Evolutionary conservation across 2,888 invertebrate species (phyloP), one percentile per base, ranked within the genome.

Genomic region (Cantharis rufa): DNA sequence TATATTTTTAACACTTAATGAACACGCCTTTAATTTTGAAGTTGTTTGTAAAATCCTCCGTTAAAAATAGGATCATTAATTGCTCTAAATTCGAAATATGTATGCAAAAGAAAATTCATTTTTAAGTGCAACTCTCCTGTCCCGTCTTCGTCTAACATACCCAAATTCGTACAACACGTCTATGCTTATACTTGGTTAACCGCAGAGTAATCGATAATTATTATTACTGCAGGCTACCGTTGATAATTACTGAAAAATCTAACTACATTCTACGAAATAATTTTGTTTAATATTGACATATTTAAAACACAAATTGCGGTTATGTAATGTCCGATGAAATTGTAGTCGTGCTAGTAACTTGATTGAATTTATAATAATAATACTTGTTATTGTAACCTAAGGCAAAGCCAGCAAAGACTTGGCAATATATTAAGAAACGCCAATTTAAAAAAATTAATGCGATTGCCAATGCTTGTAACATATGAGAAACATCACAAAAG

Each of bases 1-100:
- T 48, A 28, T 72, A 66, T 72, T 72, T 72, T 66, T 66, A 72
- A 72, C 64, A n/a, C 32, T 64, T 72, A 72, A 72, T 64, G 74
- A 74, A 69, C 63, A 63, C 18, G 11, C n/a, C 27, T 62, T 62
- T 62, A 69, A 69, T 68, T 72, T 63, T 72, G 48, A 48, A 62
- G 28, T 28, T 62, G 71, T 68, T 66, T 68, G 66, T 61, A 18
- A 72, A 72, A 32, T 24, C 24, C 21, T 18, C 10, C n/a, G 18
- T 28, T 68, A 32, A 68, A 68, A 68, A 72, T 68, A 68, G 48
- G 48, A 48, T 48, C 15, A 63, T 27, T 68, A 66, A 63, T 66
- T 48, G 72, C 21, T 32, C 68, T 16, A 66, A 68, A 66, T 32
- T 68, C 13, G 32, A 27, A 32, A 32, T 15, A 10, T 48, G 48